A percentile compares a stretch with the other conserved stretches of the same genome.
These are phyloP conservation scores for Trichosurus vulpecula DNA, from an alignment of 2,797 vertebrate species.

Conservation along the genomic window DNA sequence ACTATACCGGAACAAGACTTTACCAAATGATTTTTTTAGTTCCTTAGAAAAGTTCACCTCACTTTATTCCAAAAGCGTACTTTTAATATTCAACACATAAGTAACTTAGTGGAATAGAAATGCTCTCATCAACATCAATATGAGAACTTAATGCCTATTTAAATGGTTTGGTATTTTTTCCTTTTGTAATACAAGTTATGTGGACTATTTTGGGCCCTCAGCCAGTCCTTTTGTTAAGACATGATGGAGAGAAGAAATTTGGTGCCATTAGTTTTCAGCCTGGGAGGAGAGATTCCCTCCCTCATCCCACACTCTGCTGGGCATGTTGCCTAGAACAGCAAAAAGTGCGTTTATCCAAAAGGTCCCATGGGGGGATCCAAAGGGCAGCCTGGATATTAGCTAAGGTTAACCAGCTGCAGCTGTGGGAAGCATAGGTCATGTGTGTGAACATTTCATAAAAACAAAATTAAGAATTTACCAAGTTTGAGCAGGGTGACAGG, in stretches of 20 bases:
- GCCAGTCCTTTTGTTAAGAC: not conserved
- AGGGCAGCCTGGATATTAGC: slow-evolving; percentile 29
- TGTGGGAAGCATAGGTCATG: slow-evolving; percentile 47
- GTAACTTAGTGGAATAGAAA: not conserved
- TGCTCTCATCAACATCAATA: not conserved
- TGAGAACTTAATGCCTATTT: not conserved
- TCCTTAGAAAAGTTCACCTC: not conserved
- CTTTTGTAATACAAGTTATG: not conserved
- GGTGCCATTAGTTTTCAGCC: not conserved
- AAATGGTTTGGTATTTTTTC: not conserved
- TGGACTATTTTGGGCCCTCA: not conserved
- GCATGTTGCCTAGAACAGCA: slow-evolving; percentile 58
- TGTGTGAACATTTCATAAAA: slow-evolving; percentile 56
- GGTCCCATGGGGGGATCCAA: slow-evolving; percentile 40
- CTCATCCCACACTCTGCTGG: slow-evolving; percentile 7
- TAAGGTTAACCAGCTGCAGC: slow-evolving; percentile 68
- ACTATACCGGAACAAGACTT: not conserved
- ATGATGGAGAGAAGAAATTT: not conserved
- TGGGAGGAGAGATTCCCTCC: not conserved
- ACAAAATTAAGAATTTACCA: not conserved
- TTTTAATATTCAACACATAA: not conserved
- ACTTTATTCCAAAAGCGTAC: slow-evolving; percentile 11
- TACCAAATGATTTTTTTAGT: not conserved
- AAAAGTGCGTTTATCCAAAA: slow-evolving; percentile 17
- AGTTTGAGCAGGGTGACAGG: not conserved